Conservation (phyloP, 2,797 vertebrate genomes). For the Melanotaenia nigrans region DNA sequence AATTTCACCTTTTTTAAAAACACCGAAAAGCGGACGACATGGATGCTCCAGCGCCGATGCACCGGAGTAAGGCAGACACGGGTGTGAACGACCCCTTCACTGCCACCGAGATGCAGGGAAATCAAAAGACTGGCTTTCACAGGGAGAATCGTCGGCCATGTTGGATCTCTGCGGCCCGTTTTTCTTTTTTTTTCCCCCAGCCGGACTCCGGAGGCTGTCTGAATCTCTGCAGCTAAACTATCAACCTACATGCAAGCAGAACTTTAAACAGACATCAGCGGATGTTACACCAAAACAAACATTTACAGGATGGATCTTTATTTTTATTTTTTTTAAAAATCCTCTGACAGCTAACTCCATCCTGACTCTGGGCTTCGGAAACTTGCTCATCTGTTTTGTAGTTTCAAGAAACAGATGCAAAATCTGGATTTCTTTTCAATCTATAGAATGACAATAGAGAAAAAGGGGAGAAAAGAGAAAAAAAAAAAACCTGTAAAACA, state of each 20-base stretch:
- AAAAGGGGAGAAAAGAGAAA: no score
- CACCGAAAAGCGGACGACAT: slow-evolving; percentile 56
- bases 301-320: background rate
- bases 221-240: background rate
- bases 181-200: background rate
- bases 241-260: background rate
- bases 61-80: slow-evolving; percentile 46
- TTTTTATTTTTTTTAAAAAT: no score
- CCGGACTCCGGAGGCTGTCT: background rate
- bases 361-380: background rate
- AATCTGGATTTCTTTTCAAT: background rate
- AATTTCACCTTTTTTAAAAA: slow-evolving; percentile 50
- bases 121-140: slow-evolving; percentile 19
- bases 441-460: no score
- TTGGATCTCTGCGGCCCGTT: no score
- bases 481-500: no score
- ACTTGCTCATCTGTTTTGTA: background rate
- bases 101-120: slow-evolving; percentile 43
- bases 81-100: slow-evolving; percentile 52
- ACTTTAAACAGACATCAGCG: background rate
- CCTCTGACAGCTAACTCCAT: background rate
- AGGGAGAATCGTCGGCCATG: background rate
- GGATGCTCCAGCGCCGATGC: slow-evolving; percentile 52
- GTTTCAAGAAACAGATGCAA: background rate
- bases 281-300: background rate